Conservation (phyloP, 1,140 invertebrate genomes). For the Venustaconcha ellipsiformis region DNA sequence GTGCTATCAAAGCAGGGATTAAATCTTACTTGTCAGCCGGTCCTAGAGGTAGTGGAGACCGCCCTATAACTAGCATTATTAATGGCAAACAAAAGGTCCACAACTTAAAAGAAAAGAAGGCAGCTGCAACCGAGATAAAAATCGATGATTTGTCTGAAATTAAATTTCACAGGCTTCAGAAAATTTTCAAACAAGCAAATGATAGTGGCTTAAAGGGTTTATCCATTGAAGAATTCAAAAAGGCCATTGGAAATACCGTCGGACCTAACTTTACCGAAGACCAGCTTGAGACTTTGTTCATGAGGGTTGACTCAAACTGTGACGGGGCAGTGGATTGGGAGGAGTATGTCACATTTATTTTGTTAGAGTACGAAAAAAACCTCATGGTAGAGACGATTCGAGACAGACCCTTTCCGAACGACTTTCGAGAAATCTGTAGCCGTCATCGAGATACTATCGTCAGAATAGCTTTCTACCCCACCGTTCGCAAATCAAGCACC, state of each 20-base stretch:
- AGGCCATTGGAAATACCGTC: constrained; percentile 49
- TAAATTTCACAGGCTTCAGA: constrained; percentile 32
- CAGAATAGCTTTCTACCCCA: constrained; percentile 43
- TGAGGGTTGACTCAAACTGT: constrained; percentile 65
- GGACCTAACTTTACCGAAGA: constrained; percentile 42
- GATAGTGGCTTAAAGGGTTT: constrained; percentile 45
- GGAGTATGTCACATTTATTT: constrained; percentile 62
- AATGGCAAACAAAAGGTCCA: no score
- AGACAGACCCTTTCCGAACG: constrained; percentile 50
- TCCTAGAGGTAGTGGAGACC: not conserved
- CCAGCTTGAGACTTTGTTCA: constrained; percentile 55
- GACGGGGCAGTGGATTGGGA: constrained; percentile 66
- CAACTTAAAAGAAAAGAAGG: no score
- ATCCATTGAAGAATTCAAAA: constrained; percentile 53
- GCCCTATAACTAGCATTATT: not conserved
- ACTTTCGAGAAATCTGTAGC: constrained; percentile 38
- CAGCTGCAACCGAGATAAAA: no score
- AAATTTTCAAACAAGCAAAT: constrained; percentile 49
- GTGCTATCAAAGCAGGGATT: no score
- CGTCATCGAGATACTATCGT: constrained; percentile 49
- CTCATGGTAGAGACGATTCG: constrained; percentile 54
- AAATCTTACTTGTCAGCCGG: no score
- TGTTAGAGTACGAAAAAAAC: constrained; percentile 60
- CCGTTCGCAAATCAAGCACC: constrained; percentile 31
- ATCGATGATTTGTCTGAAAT: constrained; percentile 4